Percentiles rank a stretch among this genome's conserved stretches.
Evolutionary conservation across 2,888 invertebrate species (phyloP).

Genomic region (Malachius bipustulatus): DNA sequence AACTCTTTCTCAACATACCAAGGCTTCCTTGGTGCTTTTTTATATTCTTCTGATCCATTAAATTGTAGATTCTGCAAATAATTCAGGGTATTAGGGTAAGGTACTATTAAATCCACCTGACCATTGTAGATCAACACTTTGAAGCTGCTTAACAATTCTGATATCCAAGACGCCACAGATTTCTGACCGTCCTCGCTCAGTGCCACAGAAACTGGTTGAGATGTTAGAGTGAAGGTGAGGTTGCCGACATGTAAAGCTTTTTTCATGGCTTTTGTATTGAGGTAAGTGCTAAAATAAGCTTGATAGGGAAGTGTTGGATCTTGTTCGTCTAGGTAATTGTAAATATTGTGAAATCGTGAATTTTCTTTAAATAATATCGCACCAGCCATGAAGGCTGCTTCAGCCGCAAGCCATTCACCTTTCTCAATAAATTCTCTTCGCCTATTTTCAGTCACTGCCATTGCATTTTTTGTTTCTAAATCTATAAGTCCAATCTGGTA

Average conservation of each 20-base stretch:
- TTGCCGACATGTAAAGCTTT: conserved; percentile 71
- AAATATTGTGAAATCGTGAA: no score
- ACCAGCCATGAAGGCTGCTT: no score
- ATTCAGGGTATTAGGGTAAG: conserved; percentile 68
- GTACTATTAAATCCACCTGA: conserved; percentile 78
- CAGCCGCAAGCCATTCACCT: no score
- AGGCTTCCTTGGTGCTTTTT: conserved; percentile 46
- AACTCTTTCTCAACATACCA: conserved; percentile 55
- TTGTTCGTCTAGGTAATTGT: no score
- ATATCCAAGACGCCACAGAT: conserved; percentile 20
- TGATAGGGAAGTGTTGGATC: no score
- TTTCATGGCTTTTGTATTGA: conserved; percentile 47
- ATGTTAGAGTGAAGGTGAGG: conserved; percentile 18
- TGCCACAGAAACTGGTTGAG: no score
- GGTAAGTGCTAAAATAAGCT: no score
- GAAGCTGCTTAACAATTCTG: conserved; percentile 51
- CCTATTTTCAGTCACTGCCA: no score
- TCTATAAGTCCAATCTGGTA: conserved; percentile 61
- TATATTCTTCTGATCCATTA: conserved; percentile 49
- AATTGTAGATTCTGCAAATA: conserved; percentile 60
- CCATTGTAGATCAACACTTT: conserved; percentile 72
- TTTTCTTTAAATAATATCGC: no score
- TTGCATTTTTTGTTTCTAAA: conserved; percentile 45
- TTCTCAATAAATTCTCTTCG: no score
- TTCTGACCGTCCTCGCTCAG: no score